These are phyloP conservation scores for Coleophora deauratella DNA, from an alignment of 2,888 invertebrate species.

Conservation along the genomic window DNA sequence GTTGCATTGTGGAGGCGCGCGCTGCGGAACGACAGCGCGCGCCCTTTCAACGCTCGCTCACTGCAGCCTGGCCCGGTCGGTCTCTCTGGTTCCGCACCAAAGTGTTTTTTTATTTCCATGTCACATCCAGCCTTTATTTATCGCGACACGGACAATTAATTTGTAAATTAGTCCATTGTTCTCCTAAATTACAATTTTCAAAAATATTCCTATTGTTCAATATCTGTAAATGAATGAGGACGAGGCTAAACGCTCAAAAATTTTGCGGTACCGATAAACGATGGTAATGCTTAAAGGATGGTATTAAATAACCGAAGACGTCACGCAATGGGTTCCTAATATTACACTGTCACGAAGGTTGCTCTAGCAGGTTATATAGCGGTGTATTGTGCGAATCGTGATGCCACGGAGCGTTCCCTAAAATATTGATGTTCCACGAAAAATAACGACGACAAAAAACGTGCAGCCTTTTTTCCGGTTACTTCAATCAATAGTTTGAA, in stretches of 20 bases:
- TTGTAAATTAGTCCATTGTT: constrained; percentile 53
- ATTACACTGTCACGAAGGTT: constrained; percentile 37
- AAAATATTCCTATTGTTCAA: constrained; percentile 16
- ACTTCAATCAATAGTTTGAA: not conserved
- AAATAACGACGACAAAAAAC: constrained; percentile 7
- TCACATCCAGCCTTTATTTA: constrained; percentile 57
- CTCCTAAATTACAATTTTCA: constrained; percentile 15
- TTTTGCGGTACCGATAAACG: constrained; percentile 1
- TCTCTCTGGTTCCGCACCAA: constrained; percentile 45
- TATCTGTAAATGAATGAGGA: constrained; percentile 1
- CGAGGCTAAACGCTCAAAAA: constrained; percentile 1
- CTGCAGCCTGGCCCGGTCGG: constrained; percentile 15
- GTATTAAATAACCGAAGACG: constrained; percentile 49
- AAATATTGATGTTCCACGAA: constrained; percentile 31
- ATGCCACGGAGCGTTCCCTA: constrained; percentile 22
- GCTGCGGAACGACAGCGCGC: constrained; percentile 48
- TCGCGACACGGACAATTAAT: constrained; percentile 62
- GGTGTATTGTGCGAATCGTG: constrained; percentile 24
- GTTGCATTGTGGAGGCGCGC: constrained; percentile 47
- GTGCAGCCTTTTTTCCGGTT: too few species aligned
- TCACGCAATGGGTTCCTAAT: constrained; percentile 53
- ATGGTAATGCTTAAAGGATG: constrained; percentile 27
- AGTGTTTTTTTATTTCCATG: constrained; percentile 54
- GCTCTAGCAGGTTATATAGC: constrained; percentile 16
- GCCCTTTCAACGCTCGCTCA: constrained; percentile 37